Base-by-base conservation (phyloP, 2,888 invertebrate species). In the Lydus trimaculatus region DNA sequence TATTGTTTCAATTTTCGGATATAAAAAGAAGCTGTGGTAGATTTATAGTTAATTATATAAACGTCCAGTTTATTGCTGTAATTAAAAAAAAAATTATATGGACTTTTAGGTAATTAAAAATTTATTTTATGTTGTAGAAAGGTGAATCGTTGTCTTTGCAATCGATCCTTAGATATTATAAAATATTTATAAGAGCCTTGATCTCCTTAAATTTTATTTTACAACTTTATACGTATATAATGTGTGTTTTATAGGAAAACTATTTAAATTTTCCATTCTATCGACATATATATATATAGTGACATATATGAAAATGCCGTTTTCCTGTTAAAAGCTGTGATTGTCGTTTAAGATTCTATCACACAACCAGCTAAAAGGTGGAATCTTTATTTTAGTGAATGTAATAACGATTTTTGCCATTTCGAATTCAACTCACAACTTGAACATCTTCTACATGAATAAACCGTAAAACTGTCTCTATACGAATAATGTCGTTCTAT, bases 391-490 rank as follows among this genome's bases (percentile, higher is more conserved):
- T 63, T 66, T 63, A 33, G 36, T n/a, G 63, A 68, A 67, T 64
- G 62, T 65, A 64, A 65, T 74, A 74, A 71, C 67, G 74, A 75
- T 70, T 77, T 77, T 75, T 66, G 65, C 63, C 52, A 68, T 71
- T 59, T 71, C 70, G 71, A 77, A 81, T 81, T 80, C 80, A 70
- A 64, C 75, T 77, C 80, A 79, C 81, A 80, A 74, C 74, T 76
- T 72, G 70, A 70, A 74, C 73, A 75, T 77, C 72, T 80, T 80
- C 78, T 77, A 72, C 80, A 72, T 73, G 77, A 78, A 76, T 78
- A 77, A 74, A 70, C 73, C 65, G 69, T 66, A 60, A 70, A 60
- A 67, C 43, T 58, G 72, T 56, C 48, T 56, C 48, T 48, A 20
- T 20, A 48, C 48, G 48, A 48, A 48, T 20, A 48, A 48, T 20